These are phyloP conservation scores for Pao palembangensis DNA, from an alignment of 2,113 vertebrate species.

Conservation along the genomic window DNA sequence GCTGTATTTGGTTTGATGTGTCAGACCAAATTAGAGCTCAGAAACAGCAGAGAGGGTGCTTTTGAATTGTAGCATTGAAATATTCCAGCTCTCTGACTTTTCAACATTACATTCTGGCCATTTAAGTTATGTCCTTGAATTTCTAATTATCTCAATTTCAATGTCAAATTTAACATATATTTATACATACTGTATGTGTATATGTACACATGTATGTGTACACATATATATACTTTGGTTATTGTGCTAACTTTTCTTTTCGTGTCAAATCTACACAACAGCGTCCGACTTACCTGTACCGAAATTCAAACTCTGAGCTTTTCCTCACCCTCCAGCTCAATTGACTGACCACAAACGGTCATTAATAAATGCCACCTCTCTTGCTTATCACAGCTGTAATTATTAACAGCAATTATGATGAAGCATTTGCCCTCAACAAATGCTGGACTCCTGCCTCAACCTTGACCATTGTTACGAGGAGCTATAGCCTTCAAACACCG, in stretches of 20 bases:
- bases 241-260: not conserved
- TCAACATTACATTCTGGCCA: too few species aligned
- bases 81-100: not conserved
- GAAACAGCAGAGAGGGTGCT: not conserved
- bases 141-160: not conserved
- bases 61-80: too few species aligned
- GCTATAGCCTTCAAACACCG: constrained; percentile 37
- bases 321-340: constrained; percentile 21
- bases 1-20: not conserved
- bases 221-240: too few species aligned
- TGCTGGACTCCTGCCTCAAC: constrained; percentile 50
- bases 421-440: constrained; percentile 26
- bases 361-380: constrained; percentile 54
- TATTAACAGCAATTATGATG: constrained; percentile 73
- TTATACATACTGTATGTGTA: too few species aligned
- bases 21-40: constrained; percentile 13
- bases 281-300: constrained; percentile 41
- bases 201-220: too few species aligned
- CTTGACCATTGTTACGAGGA: constrained; percentile 76
- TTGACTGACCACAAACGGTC: constrained; percentile 28
- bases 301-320: constrained; percentile 12
- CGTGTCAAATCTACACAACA: not conserved
- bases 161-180: too few species aligned
- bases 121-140: not conserved
- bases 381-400: constrained; percentile 68